phyloP scores from a whole-genome alignment of 2,888 invertebrate species.

The Ceriagrion tenellum region DNA sequence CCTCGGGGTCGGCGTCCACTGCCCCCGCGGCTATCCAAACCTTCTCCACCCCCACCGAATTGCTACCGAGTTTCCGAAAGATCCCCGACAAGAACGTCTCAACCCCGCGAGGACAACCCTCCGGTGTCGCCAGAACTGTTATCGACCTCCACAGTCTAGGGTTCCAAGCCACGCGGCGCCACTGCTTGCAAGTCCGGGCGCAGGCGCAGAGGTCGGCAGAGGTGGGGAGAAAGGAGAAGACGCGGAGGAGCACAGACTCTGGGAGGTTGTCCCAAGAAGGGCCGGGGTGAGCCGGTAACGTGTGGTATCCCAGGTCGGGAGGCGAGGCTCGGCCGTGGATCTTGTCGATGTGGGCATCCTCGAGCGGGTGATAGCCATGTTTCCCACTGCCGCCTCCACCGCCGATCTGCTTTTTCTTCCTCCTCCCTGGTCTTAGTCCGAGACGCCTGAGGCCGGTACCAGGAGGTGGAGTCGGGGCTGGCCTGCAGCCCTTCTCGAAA shows the following conservation, averaged over 20 bases:
- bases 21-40: constrained; percentile 47
- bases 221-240: constrained; percentile 49
- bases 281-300: constrained; percentile 20
- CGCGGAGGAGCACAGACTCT: constrained; percentile 4
- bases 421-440: constrained; percentile 42
- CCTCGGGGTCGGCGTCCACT: constrained; percentile 41
- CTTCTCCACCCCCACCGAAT: constrained; percentile 46
- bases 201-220: constrained; percentile 83
- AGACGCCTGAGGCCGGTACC: constrained; percentile 30
- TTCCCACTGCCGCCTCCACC: constrained; percentile 3
- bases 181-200: constrained; percentile 87
- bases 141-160: constrained; percentile 87
- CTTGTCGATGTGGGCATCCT: constrained; percentile 45
- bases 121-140: constrained; percentile 47
- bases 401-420: constrained; percentile 45
- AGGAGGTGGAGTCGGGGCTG: constrained; percentile 53
- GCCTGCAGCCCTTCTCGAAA: constrained; percentile 64
- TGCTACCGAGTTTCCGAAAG: constrained; percentile 7
- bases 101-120: constrained; percentile 40
- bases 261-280: constrained; percentile 47
- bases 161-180: constrained; percentile 89
- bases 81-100: constrained; percentile 43
- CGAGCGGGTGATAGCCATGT: constrained; percentile 50
- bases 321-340: constrained; percentile 51
- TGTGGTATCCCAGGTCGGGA: constrained; percentile 55